Conservation (phyloP, 2,888 invertebrate genomes). For the Epinotia demarniana region DNA sequence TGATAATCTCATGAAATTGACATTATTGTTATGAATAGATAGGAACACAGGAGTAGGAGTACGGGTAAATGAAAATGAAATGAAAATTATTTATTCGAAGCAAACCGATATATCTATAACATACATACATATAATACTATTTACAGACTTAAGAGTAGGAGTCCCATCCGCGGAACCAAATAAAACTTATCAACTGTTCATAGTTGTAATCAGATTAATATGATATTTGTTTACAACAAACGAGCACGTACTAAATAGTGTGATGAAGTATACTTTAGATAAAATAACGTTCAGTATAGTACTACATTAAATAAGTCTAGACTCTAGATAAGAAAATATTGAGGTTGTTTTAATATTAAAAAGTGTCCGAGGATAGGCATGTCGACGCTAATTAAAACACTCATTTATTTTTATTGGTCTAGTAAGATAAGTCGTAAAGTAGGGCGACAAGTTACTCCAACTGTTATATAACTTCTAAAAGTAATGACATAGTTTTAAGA, state of each 20-base stretch:
- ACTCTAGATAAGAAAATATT: not conserved
- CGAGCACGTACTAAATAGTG: not conserved
- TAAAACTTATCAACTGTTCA: not conserved
- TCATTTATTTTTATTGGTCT: not conserved
- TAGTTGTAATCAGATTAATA: not conserved
- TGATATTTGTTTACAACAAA: not conserved
- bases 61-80: too few relatives aligned
- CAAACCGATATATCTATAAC: too few relatives aligned
- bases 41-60: not conserved
- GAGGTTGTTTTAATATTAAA: not conserved
- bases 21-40: not conserved
- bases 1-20: too few relatives aligned
- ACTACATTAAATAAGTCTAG: not conserved
- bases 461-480: too few relatives aligned
- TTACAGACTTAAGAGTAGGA: too few relatives aligned
- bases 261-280: not conserved
- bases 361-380: not conserved
- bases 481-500: too few relatives aligned
- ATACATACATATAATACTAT: too few relatives aligned
- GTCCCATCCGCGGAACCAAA: not conserved
- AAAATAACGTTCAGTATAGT: not conserved
- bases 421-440: too few relatives aligned
- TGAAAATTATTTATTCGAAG: too few relatives aligned
- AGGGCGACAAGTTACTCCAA: too few relatives aligned
- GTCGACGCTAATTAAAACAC: not conserved